Evolutionary conservation across 2,888 invertebrate species (phyloP).

Genomic region (Asteroscopus sphinx): DNA sequence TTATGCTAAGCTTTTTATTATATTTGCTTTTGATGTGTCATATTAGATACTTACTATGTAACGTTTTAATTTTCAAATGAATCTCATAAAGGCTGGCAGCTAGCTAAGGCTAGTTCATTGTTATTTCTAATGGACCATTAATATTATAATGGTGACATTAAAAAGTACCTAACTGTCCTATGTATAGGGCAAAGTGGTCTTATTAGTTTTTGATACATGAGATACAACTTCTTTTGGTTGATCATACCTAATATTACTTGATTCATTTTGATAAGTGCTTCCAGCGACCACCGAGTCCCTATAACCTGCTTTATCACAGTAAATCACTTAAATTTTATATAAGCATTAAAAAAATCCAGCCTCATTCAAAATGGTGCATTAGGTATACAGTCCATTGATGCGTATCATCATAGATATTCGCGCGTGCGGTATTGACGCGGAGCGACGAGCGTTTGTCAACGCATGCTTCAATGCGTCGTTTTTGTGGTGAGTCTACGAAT

Average conservation of each 20-base stretch:
- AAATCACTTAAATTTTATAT: neutral
- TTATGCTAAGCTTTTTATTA: conserved; percentile 30
- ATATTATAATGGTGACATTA: neutral
- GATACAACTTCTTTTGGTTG: too few species aligned
- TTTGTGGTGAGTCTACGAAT: conserved; percentile 47
- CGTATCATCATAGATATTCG: conserved; percentile 34
- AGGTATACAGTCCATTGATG: conserved; percentile 37
- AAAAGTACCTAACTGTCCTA: too few species aligned
- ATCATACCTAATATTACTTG: too few species aligned
- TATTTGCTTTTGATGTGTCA: conserved; percentile 12
- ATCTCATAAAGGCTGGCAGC: conserved; percentile 4
- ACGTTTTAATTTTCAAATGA: conserved; percentile 27
- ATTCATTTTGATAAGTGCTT: neutral
- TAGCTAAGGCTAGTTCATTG: conserved; percentile 16
- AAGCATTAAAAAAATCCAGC: conserved; percentile 28
- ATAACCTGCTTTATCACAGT: neutral
- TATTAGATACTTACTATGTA: conserved; percentile 11
- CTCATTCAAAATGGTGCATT: conserved; percentile 42
- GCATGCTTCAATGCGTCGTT: conserved; percentile 50
- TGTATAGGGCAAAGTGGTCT: too few species aligned
- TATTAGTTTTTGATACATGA: too few species aligned
- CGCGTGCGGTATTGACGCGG: conserved; percentile 49
- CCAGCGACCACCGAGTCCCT: neutral
- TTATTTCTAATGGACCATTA: conserved; percentile 10
- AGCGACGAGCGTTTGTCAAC: conserved; percentile 51